These are phyloP conservation scores for Triplophysa tibetana DNA, from an alignment of 2,113 vertebrate species.

Conservation along the genomic window DNA sequence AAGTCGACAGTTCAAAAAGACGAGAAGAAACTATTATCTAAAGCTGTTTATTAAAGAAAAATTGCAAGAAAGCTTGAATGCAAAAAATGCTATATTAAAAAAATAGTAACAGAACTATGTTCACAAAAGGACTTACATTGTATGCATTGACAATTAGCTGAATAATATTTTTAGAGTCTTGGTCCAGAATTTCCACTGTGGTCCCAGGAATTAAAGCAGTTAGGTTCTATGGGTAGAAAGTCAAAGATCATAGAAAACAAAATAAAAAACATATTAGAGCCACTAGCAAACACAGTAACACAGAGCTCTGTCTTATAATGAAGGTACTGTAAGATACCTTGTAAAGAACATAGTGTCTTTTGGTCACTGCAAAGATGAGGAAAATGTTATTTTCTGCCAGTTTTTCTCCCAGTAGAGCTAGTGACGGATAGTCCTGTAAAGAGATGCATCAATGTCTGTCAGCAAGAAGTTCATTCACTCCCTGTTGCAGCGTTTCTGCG, in stretches of 20 bases:
- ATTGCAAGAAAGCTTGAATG: too few relatives aligned
- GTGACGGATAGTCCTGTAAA: constrained; percentile 91
- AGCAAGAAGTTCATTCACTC: constrained; percentile 7
- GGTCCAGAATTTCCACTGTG: constrained; percentile 92
- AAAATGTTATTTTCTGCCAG: constrained; percentile 96
- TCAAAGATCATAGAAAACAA: not conserved
- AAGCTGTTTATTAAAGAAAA: not conserved
- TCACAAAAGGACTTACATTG: constrained; percentile 79
- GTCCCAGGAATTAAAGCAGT: constrained; percentile 93
- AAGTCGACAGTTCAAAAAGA: not conserved
- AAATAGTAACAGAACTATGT: too few relatives aligned
- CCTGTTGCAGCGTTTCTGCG: constrained; percentile 11
- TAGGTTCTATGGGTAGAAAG: constrained; percentile 78
- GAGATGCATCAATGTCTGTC: constrained; percentile 3
- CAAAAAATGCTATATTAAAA: not conserved
- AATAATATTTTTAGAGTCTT: constrained; percentile 95
- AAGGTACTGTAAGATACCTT: constrained; percentile 74
- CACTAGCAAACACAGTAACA: not conserved
- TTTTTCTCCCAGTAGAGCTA: constrained; percentile 94
- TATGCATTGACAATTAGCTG: constrained; percentile 93
- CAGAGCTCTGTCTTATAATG: not conserved
- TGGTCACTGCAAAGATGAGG: constrained; percentile 94
- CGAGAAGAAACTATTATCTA: not conserved
- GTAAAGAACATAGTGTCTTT: constrained; percentile 89
- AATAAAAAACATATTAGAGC: not conserved